Evolutionary conservation across 2,888 invertebrate genomes (phyloP), one percentile per base, ranked within the genome.

Genomic region (Malachius bipustulatus): DNA sequence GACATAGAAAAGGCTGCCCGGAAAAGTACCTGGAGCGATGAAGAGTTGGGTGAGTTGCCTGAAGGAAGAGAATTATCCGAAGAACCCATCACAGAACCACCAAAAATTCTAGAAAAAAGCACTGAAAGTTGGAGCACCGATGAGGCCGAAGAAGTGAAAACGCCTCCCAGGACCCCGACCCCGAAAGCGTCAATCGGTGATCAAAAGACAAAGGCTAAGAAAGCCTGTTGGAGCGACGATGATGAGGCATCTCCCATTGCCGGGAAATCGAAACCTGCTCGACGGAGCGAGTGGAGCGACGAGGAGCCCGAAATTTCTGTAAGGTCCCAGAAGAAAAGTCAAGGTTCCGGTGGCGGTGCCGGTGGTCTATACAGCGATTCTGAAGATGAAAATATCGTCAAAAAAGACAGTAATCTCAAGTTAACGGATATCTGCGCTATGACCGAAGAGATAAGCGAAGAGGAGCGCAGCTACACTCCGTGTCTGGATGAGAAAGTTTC

Each of bases 381-480:
- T 1, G 62, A 62, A 43, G 61, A 62, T 40, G 63, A 63, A 44
- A 49, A 43, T 10, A 39, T 58, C 3, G 55, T 56, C 12, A 59
- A 56, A 37, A 55, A 52, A 35, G 36, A 40, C 28, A 36, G 36
- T 10, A 35, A 40, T 12, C 43, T 42, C 30, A 42, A 52, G 3
- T 48, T 61, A 10, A 47, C 49, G 2, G 61, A 62, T 45, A 54
- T 60, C 14, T 50, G 57, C 30, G 67, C 69, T 47, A 68, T 73
- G 68, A 75, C 74, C 0, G 74, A 75, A 54, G 72, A 73, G 37
- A 73, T 75, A 42, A 74, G 74, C 48, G 75, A 74, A 39, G 76
- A 73, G 51, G 77, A 78, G 57, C 64, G 79, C 39, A 77, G 77
- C 43, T 80, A 79, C 56, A 80, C 80, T 34, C 80, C 80, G 1